These are phyloP conservation scores for Ceratothoa steindachneri DNA, from an alignment of 2,888 invertebrate species.

Conservation along the genomic window DNA sequence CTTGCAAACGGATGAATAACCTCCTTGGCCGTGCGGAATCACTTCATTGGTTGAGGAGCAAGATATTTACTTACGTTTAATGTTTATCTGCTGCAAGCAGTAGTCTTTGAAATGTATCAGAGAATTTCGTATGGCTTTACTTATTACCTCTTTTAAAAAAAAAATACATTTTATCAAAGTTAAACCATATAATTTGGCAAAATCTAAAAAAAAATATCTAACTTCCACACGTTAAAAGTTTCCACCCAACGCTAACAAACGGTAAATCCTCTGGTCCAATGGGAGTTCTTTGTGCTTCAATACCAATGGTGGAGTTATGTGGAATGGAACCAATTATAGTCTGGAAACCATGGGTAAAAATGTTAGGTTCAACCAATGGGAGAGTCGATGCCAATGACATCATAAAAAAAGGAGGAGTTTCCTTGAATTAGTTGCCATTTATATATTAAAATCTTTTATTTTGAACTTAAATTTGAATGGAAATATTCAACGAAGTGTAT, in stretches of 20 bases:
- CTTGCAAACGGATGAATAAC: background rate
- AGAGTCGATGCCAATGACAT: background rate
- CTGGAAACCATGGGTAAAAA: background rate
- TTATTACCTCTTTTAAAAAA: too few species aligned
- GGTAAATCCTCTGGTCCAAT: background rate
- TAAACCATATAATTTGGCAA: too few species aligned
- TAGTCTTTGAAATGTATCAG: background rate
- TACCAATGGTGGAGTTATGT: background rate
- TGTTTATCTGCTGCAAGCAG: background rate
- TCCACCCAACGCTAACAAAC: conserved; percentile 12
- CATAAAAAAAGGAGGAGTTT: background rate
- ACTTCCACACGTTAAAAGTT: background rate
- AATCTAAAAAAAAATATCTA: background rate
- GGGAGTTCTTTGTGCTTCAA: background rate
- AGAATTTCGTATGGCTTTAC: too few species aligned
- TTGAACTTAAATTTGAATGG: background rate
- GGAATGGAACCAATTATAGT: background rate
- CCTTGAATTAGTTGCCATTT: background rate
- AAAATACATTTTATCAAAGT: too few species aligned
- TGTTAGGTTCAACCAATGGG: conserved; percentile 2
- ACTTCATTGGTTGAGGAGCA: background rate
- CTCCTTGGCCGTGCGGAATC: background rate
- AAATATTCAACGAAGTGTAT: background rate
- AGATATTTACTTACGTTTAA: background rate
- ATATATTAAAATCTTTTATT: background rate